Conservation (phyloP, 2,888 invertebrate species). For the Tinea trinotella region DNA sequence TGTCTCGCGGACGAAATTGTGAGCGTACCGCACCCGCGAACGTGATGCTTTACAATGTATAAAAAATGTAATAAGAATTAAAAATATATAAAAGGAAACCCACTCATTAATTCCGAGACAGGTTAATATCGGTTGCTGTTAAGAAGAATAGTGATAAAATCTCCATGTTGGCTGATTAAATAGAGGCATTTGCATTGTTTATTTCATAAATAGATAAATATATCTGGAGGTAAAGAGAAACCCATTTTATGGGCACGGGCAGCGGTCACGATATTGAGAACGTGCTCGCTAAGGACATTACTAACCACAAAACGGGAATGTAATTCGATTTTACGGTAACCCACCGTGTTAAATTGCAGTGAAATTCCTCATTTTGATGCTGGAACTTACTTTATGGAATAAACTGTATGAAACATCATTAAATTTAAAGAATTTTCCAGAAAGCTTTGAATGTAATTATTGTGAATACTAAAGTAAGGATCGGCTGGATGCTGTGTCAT, state of each 20-base stretch:
- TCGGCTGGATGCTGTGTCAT: constrained; percentile 14
- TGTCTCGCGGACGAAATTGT: constrained; percentile 33
- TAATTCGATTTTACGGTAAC: constrained; percentile 18
- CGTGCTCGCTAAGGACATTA: constrained; percentile 15
- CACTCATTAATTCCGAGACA: constrained; percentile 11
- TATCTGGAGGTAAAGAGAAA: not conserved
- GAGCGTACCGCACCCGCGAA: constrained; percentile 11
- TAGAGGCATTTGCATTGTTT: not conserved
- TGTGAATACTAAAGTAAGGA: not conserved
- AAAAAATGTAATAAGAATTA: constrained; percentile 8
- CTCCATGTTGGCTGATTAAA: not conserved
- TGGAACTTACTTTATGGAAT: not conserved
- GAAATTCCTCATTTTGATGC: constrained; percentile 5
- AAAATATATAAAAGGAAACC: constrained; percentile 9
- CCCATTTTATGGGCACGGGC: not conserved
- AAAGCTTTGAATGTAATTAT: constrained; percentile 6
- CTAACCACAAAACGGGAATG: constrained; percentile 18
- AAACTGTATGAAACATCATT: not conserved
- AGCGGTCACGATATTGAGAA: constrained; percentile 14
- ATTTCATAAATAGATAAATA: not conserved
- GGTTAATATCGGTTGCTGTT: constrained; percentile 11
- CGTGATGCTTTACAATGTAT: not conserved
- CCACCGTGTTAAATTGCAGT: constrained; percentile 15
- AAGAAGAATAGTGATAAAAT: not conserved
- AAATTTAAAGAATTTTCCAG: not conserved